Evolutionary conservation across 1,140 invertebrate genomes (phyloP).

Genomic region (Drosophila punjabiensis): DNA sequence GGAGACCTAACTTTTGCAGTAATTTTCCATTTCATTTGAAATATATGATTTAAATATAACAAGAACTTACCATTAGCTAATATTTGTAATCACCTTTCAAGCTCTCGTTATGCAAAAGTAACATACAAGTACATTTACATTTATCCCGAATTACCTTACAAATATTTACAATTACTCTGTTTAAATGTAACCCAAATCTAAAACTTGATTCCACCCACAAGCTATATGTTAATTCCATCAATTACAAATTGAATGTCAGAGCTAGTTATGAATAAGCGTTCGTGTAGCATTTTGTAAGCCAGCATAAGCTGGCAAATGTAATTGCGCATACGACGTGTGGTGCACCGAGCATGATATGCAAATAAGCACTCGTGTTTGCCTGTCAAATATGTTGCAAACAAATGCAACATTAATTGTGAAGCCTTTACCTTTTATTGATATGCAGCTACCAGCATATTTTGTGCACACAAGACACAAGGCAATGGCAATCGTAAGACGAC

Average conservation of each 20-base stretch:
- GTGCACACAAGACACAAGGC: conserved; percentile 1
- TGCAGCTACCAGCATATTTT: conserved; percentile 3
- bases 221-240: conserved; percentile 27
- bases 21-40: neutral
- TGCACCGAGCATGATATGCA: conserved; percentile 17
- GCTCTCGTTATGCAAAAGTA: neutral
- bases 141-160: neutral
- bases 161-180: conserved; percentile 9
- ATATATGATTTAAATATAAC: too few relatives aligned
- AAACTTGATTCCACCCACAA: conserved; percentile 6
- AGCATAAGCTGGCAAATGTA: conserved; percentile 35
- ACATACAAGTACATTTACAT: neutral
- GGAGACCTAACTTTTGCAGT: too few relatives aligned
- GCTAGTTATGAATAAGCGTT: conserved; percentile 8
- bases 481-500: conserved; percentile 11
- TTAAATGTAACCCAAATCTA: conserved; percentile 1
- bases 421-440: conserved; percentile 8
- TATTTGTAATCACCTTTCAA: neutral
- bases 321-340: conserved; percentile 43
- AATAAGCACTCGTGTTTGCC: conserved; percentile 22
- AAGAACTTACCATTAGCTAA: too few relatives aligned
- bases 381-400: conserved; percentile 24
- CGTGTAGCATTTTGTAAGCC: conserved; percentile 24
- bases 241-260: conserved; percentile 45
- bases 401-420: conserved; percentile 40